These are phyloP conservation scores for Anodontia alba DNA, from an alignment of 2,888 invertebrate species.

Conservation along the genomic window DNA sequence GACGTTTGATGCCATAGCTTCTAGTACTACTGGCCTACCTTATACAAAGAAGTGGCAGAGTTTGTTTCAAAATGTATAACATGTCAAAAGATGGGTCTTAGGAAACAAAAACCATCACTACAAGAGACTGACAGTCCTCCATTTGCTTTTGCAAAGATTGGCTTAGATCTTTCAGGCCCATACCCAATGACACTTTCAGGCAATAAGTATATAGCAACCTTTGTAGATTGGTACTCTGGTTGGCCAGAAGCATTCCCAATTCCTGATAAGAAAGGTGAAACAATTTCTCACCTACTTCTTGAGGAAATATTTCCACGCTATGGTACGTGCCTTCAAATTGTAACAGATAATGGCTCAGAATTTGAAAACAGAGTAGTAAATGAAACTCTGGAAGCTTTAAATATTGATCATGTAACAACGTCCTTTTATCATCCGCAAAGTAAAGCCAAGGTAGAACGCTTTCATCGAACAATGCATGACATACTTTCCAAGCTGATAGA, in stretches of 20 bases:
- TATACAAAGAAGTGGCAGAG: conserved; percentile 9
- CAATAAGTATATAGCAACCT: conserved; percentile 30
- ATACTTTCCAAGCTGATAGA: conserved; percentile 29
- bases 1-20: not conserved
- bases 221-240: conserved; percentile 28
- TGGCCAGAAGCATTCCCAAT: conserved; percentile 38
- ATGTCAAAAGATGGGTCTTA: conserved; percentile 18
- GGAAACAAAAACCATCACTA: conserved; percentile 21
- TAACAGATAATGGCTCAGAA: conserved; percentile 39
- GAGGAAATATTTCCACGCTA: conserved; percentile 19
- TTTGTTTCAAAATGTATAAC: conserved; percentile 33
- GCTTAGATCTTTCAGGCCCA: conserved; percentile 38
- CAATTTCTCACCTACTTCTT: conserved; percentile 10
- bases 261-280: conserved; percentile 21
- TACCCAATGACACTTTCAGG: conserved; percentile 41
- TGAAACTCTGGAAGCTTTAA: conserved; percentile 31
- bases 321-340: conserved; percentile 22
- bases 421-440: conserved; percentile 21
- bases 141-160: conserved; percentile 41
- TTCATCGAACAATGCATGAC: conserved; percentile 36
- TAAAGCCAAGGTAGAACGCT: conserved; percentile 35
- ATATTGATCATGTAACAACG: conserved; percentile 33
- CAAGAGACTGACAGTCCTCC: conserved; percentile 52
- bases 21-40: conserved; percentile 24
- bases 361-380: conserved; percentile 21